Conservation (phyloP, 2,888 invertebrate species). For the Apeira syringaria region DNA sequence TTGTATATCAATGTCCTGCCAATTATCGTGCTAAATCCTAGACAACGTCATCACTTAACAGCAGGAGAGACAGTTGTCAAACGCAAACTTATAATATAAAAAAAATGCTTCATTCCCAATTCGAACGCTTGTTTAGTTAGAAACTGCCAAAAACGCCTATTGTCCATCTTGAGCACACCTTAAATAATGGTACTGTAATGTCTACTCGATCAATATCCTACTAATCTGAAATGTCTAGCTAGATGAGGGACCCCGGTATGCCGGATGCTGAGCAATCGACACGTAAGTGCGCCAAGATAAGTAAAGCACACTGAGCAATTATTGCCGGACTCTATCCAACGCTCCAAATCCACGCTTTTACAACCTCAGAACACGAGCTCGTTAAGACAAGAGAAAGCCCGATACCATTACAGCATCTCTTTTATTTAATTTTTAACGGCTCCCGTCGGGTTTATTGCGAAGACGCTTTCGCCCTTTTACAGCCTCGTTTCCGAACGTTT, state of each 20-base stretch:
- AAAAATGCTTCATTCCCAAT: too few relatives aligned
- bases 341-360: conserved; percentile 39
- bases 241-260: conserved; percentile 18
- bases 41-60: too few relatives aligned
- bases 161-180: too few relatives aligned
- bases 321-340: conserved; percentile 30
- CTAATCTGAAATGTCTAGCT: not conserved
- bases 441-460: conserved; percentile 35
- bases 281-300: conserved; percentile 33
- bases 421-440: conserved; percentile 38
- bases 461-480: conserved; percentile 25
- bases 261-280: conserved; percentile 15
- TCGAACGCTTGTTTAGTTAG: too few relatives aligned
- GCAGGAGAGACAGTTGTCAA: too few relatives aligned
- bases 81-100: too few relatives aligned
- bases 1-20: too few relatives aligned
- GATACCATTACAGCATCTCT: conserved; percentile 35
- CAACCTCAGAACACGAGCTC: conserved; percentile 43
- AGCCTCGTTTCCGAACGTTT: conserved; percentile 20
- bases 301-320: conserved; percentile 36
- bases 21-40: too few relatives aligned
- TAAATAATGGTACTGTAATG: too few relatives aligned
- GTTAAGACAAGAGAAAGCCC: conserved; percentile 44
- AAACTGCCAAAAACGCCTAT: too few relatives aligned
- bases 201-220: conserved; percentile 8